Conservation (phyloP, 2,113 vertebrate genomes). For the Acanthochromis polyacanthus region DNA sequence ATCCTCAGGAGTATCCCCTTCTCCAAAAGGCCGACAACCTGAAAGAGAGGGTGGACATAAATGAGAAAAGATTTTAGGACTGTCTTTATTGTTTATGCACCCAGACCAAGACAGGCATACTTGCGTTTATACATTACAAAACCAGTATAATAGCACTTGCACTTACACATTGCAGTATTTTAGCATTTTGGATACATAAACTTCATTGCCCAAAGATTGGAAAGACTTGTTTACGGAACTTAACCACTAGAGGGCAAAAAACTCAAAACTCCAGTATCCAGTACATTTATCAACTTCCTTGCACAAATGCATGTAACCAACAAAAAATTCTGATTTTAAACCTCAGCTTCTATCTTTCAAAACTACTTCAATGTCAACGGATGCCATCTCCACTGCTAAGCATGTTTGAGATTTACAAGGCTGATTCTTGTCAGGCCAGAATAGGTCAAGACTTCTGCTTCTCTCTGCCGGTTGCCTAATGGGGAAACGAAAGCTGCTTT, state of each 20-base stretch:
- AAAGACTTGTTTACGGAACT: neutral
- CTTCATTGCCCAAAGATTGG: neutral
- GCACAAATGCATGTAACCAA: neutral
- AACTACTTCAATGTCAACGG: neutral
- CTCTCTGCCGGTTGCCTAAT: slow-evolving; percentile 50
- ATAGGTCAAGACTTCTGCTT: slow-evolving; percentile 60
- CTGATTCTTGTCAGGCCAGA: slow-evolving; percentile 40
- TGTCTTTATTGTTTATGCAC: neutral
- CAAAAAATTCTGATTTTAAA: neutral
- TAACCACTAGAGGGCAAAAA: slow-evolving; percentile 14
- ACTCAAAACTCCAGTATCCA: neutral
- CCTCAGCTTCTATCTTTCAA: neutral
- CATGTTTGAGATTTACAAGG: slow-evolving; percentile 10
- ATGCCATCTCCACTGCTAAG: neutral
- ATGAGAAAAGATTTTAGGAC: neutral
- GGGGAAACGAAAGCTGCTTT: slow-evolving; percentile 76
- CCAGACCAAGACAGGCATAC: neutral
- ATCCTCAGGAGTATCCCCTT: slow-evolving; percentile 88
- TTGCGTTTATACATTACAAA: neutral
- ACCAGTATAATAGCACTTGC: neutral
- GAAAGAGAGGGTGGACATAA: slow-evolving; percentile 43
- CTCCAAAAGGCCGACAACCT: slow-evolving; percentile 89
- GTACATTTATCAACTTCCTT: slow-evolving; percentile 11
- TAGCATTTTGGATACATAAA: neutral
- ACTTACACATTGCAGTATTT: neutral